Conservation (phyloP, 2,888 invertebrate genomes). For the Aporophyla nigra region DNA sequence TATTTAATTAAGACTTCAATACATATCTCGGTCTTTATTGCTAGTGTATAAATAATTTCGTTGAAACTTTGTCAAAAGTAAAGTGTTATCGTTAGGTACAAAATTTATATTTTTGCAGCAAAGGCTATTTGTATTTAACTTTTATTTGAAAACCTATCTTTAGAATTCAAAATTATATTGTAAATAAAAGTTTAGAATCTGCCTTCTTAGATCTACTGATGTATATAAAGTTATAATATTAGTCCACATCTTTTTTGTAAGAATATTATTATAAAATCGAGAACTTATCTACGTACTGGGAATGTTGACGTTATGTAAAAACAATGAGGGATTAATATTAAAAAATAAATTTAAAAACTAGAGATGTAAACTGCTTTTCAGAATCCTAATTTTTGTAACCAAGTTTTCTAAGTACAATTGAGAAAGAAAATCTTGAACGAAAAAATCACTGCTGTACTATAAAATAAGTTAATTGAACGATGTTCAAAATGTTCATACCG, state of each 20-base stretch:
- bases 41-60: conserved; percentile 58
- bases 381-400: conserved; percentile 58
- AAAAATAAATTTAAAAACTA: conserved; percentile 41
- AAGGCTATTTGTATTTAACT: conserved; percentile 61
- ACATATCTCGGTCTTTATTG: conserved; percentile 76
- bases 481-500: conserved; percentile 30
- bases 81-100: conserved; percentile 66
- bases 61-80: conserved; percentile 58
- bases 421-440: conserved; percentile 41
- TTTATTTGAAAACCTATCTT: conserved; percentile 66
- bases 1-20: conserved; percentile 75
- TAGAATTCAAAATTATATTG: conserved; percentile 72
- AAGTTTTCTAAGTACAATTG: conserved; percentile 56
- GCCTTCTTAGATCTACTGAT: conserved; percentile 86
- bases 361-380: conserved; percentile 60
- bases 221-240: conserved; percentile 77
- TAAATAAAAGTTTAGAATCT: conserved; percentile 83
- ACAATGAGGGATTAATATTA: conserved; percentile 57
- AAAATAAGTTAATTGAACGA: conserved; percentile 24
- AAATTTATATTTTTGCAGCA: conserved; percentile 73
- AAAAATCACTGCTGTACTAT: conserved; percentile 44
- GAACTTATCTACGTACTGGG: conserved; percentile 64
- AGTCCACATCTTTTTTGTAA: conserved; percentile 72
- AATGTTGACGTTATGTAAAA: conserved; percentile 58
- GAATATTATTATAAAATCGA: conserved; percentile 53